Percentiles rank a stretch among this genome's conserved stretches.
Evolutionary conservation across 2,888 invertebrate genomes (phyloP).

Genomic region (Tanypteryx hageni): DNA sequence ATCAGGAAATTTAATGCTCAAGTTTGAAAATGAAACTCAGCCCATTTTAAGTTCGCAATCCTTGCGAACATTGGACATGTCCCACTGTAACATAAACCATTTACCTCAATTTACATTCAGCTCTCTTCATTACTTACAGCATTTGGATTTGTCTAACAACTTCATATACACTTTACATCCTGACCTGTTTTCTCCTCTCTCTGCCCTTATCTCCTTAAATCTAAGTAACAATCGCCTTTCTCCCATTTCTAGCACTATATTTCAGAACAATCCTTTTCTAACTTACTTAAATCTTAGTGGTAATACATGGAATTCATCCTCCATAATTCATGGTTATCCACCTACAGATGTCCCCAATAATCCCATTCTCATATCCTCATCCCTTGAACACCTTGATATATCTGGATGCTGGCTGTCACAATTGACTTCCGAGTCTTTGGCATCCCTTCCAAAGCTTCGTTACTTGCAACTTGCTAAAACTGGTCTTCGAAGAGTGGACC

Average conservation of each 20-base stretch:
- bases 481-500: background rate
- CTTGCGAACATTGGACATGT: constrained; percentile 2
- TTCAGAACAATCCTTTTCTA: constrained; percentile 27
- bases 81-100: background rate
- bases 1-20: background rate
- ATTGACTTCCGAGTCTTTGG: background rate
- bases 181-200: background rate
- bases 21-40: constrained; percentile 2
- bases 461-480: background rate
- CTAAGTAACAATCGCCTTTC: background rate
- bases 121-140: constrained; percentile 9
- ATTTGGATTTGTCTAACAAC: constrained; percentile 20
- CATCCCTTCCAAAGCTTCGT: constrained; percentile 33
- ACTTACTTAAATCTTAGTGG: background rate
- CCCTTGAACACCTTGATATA: constrained; percentile 33
- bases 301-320: background rate
- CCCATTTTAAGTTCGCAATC: constrained; percentile 9
- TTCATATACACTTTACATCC: background rate
- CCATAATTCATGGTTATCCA: background rate
- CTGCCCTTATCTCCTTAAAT: background rate
- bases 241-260: background rate
- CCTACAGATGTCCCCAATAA: background rate
- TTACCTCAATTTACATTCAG: constrained; percentile 10
- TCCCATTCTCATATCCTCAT: constrained; percentile 10
- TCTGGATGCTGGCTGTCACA: background rate